A percentile compares a stretch with the other conserved stretches of the same genome.
Evolutionary conservation across 2,113 vertebrate genomes (phyloP).

Genomic region (Perognathus longimembris): DNA sequence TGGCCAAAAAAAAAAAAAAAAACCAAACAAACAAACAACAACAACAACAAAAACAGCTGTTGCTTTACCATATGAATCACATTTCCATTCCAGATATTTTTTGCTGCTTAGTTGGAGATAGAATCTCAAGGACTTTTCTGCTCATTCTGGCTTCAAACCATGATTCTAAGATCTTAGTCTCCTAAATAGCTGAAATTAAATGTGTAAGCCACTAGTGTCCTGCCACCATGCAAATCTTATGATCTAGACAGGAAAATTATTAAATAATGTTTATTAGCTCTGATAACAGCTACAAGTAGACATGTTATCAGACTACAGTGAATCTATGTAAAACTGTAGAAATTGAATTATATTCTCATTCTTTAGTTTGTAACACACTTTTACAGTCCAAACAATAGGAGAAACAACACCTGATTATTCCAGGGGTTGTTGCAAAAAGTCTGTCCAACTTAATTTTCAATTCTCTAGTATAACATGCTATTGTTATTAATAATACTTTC

Average conservation of each 20-base stretch:
- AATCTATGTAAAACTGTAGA: neutral
- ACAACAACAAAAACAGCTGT: too few relatives aligned
- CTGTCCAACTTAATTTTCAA: neutral
- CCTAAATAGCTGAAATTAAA: too few relatives aligned
- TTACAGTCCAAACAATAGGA: neutral
- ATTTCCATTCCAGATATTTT: too few relatives aligned
- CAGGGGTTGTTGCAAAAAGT: neutral
- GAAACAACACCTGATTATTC: neutral
- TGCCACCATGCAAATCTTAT: neutral
- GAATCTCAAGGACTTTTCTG: too few relatives aligned
- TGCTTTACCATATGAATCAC: too few relatives aligned
- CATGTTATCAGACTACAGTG: neutral
- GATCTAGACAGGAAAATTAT: neutral
- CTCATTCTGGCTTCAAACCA: too few relatives aligned
- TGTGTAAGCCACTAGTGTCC: too few relatives aligned
- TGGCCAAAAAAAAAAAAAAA: too few relatives aligned
- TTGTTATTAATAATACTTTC: neutral
- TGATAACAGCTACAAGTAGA: neutral
- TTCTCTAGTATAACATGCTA: neutral
- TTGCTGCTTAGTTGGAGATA: too few relatives aligned
- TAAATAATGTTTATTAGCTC: neutral
- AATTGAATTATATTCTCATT: neutral
- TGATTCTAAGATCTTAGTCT: too few relatives aligned
- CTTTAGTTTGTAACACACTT: neutral
- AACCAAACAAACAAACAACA: too few relatives aligned